Base-by-base conservation (phyloP, 1,140 invertebrate species). In the Galendromus occidentalis region DNA sequence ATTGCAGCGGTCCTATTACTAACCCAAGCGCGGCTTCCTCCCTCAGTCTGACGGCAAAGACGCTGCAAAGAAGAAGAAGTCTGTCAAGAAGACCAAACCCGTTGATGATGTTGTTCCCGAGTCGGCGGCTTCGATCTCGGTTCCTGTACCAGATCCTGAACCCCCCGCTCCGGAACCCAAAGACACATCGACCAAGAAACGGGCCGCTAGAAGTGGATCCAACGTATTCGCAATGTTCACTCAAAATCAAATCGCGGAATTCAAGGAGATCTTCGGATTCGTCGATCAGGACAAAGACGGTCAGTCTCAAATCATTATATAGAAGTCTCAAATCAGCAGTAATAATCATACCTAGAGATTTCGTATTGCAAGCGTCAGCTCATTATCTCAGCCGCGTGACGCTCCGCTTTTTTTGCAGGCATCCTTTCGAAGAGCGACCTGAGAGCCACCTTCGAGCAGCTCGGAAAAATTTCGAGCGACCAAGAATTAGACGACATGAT, bases 221-320 rank as follows among this genome's bases (percentile, higher is more conserved):
- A 91, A 88, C 80, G 88, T 93, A 72, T 93, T 93, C 81, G 91
- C 88, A 72, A 89, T 91, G 85, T 93, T 94, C 82, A 85, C 86
- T 66, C 88, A 92, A 79, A 86, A 85, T 79, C 89, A 94, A 81
- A 86, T 94, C 71, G 87, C 88, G 69, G 89, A 92, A 78, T 94
- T 93, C 81, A 93, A 93, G 79, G 89, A 94, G 82, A 89, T 88
- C 86, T 98, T 98, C 85, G 85, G 88, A 76, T 85, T 97, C 74
- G 97, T 98, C 85, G 94, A 98, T 80, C 85, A 87, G 77, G 89
- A 98, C 81, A 93, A 96, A 79, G 94, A 98, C 78, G 91, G 69
- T 18, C n/a, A n/a, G n/a, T n/a, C n/a, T 68, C 67, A 14, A 68
- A 67, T 29, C 45, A 66, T 22, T 67, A 68, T 14, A 29, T n/a